phyloP scores from a whole-genome alignment of 2,888 invertebrate genomes.

The Pogonocherus hispidulus region DNA sequence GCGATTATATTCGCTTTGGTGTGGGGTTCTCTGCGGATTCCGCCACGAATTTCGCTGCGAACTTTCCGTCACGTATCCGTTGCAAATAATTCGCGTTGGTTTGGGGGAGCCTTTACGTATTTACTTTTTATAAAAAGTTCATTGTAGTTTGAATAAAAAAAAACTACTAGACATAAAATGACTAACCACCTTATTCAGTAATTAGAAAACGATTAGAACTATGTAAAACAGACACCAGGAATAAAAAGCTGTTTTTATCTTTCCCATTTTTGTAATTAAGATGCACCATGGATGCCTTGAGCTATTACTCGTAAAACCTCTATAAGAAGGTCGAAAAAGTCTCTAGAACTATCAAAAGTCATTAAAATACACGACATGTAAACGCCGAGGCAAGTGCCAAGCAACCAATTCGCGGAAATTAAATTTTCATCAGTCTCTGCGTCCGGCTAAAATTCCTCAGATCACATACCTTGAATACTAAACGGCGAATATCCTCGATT shows the following conservation, averaged over 20 bases:
- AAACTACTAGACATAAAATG: too few species aligned
- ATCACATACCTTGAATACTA: constrained; percentile 15
- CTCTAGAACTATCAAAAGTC: not conserved
- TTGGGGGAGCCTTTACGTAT: too few species aligned
- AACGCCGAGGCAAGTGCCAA: constrained; percentile 5
- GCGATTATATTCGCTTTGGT: too few species aligned
- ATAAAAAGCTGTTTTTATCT: not conserved
- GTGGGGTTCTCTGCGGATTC: too few species aligned
- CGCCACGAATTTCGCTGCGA: too few species aligned
- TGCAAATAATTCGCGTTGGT: too few species aligned
- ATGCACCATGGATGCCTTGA: not conserved
- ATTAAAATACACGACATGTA: constrained; percentile 15
- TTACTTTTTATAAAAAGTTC: too few species aligned
- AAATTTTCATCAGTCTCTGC: constrained; percentile 24
- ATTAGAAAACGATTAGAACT: too few species aligned
- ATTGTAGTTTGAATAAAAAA: too few species aligned
- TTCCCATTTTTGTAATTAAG: not conserved
- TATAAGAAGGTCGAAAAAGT: constrained; percentile 14
- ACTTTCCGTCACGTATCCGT: too few species aligned
- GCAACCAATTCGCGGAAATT: constrained; percentile 18
- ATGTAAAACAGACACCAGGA: too few species aligned
- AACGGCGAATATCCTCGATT: constrained; percentile 8
- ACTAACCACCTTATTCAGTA: too few species aligned
- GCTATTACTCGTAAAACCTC: constrained; percentile 6
- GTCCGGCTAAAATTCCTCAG: constrained; percentile 15